Evolutionary conservation across 2,113 vertebrate species (phyloP), one percentile per base, ranked within the genome.

Genomic region (Ariopsis seemanni): DNA sequence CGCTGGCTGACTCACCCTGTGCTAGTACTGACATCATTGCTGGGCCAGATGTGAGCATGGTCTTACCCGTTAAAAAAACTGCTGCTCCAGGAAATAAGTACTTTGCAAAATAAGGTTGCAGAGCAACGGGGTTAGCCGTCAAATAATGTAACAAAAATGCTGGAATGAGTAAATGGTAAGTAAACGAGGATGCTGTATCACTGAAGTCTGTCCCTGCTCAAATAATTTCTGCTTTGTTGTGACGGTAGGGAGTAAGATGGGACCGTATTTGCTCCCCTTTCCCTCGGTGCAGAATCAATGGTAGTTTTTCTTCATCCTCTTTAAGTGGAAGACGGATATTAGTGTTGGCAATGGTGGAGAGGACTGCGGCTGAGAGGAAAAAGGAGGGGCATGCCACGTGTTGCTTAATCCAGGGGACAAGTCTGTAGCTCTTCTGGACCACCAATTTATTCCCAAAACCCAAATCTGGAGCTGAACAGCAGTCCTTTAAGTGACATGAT

Each of bases 1-100:
- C 92, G 89, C 93, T 78, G 84, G 86, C 88, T 92, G 92, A 92
- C 91, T 92, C 87, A 85, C 93, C 95, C 94, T 95, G 92, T 86
- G 91, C 91, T 89, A 92, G 92, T 86, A 82, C 91, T 95, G 95
- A 94, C 91, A 93, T 95, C 93, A 95, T 62, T 91, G 92, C 94
- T 93, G 93, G 93, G 89, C 94, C 96, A 97, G 95, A 96, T 97
- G 95, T 95, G 92, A 94, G 93, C 95, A 93, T 93, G 94, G 92
- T 93, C 88, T 83, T 91, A 92, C 89, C 90, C 91, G 89, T 94
- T 93, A 93, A 93, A 91, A 89, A 89, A 92, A 91, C 90, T 91
- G 90, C 90, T 92, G 90, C 93, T 93, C 92, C 91, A 94, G 93
- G 94, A 95, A 91, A 90, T 91, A 93, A 90, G 91, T 89, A 85